phyloP scores from a whole-genome alignment of 2,113 vertebrate genomes.

The Seriola quinqueradiata region DNA sequence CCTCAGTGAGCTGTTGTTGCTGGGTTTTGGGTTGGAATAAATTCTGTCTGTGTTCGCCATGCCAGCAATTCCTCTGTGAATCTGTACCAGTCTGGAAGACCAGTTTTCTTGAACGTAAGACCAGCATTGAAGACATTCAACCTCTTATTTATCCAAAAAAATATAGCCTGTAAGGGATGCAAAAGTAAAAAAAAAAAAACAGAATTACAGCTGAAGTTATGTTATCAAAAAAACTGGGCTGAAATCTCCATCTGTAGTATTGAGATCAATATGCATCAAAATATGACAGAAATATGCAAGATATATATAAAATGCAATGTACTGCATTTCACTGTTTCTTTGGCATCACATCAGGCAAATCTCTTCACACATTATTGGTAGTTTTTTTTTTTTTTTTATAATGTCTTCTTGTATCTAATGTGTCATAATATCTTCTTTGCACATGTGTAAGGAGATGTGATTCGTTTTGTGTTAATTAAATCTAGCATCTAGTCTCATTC shows the following conservation, averaged over 20 bases:
- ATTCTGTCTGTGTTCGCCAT: slow-evolving; percentile 47
- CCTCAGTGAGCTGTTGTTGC: slow-evolving; percentile 49
- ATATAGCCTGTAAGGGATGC: background rate
- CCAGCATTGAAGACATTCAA: slow-evolving; percentile 6
- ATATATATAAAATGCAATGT: background rate
- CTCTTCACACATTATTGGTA: background rate
- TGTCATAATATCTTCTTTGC: background rate
- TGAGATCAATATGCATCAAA: background rate
- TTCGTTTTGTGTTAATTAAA: slow-evolving; percentile 27
- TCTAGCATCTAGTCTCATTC: background rate
- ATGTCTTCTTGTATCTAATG: background rate
- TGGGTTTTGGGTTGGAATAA: slow-evolving; percentile 58
- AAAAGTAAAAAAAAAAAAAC: background rate
- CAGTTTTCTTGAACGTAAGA: slow-evolving; percentile 11
- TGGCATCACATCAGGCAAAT: background rate
- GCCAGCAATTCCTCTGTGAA: slow-evolving; percentile 45
- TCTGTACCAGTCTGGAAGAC: slow-evolving; percentile 21
- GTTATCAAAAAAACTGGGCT: background rate
- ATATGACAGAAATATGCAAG: background rate
- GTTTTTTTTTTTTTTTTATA: background rate
- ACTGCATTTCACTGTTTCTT: background rate
- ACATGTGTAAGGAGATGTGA: background rate
- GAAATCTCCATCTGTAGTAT: background rate
- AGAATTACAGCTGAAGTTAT: background rate
- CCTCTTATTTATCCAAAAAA: background rate